Evolutionary conservation across 2,797 vertebrate genomes (phyloP).

Genomic region (Enteromius paludinosus): DNA sequence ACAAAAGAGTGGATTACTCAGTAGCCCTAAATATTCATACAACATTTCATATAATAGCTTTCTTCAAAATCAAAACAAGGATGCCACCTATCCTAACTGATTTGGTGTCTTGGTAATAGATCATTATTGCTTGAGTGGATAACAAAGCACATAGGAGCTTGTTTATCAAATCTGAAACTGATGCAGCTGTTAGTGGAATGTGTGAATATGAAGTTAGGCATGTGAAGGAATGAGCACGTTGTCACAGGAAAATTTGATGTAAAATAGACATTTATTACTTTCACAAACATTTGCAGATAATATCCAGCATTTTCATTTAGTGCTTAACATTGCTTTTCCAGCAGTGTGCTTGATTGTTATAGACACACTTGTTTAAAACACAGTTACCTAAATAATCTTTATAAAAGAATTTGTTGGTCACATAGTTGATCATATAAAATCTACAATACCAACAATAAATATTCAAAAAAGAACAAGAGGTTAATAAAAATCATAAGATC

Average conservation of each 20-base stretch:
- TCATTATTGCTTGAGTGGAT: not conserved
- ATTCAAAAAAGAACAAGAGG: slow-evolving; percentile 59
- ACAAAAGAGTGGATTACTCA: too few relatives aligned
- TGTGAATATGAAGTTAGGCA: not conserved
- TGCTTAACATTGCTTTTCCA: not conserved
- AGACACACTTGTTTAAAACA: slow-evolving; percentile 13
- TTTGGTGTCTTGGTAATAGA: not conserved
- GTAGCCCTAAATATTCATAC: too few relatives aligned
- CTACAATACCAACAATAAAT: slow-evolving; percentile 34
- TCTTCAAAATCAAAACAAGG: too few relatives aligned
- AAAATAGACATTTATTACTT: slow-evolving; percentile 27
- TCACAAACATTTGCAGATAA: slow-evolving; percentile 1
- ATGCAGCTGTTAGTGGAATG: not conserved
- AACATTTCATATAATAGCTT: too few relatives aligned
- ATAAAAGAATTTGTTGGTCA: slow-evolving; percentile 30
- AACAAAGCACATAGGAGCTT: not conserved
- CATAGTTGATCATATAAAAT: slow-evolving; percentile 33
- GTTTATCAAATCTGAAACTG: not conserved
- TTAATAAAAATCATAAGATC: slow-evolving; percentile 70
- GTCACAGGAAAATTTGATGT: not conserved
- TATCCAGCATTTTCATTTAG: not conserved
- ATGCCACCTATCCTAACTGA: not conserved
- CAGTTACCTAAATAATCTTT: not conserved
- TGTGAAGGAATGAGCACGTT: not conserved
- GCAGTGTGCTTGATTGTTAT: not conserved